Conservation (phyloP, 1,140 invertebrate genomes). For the Diuraphis noxia region DNA sequence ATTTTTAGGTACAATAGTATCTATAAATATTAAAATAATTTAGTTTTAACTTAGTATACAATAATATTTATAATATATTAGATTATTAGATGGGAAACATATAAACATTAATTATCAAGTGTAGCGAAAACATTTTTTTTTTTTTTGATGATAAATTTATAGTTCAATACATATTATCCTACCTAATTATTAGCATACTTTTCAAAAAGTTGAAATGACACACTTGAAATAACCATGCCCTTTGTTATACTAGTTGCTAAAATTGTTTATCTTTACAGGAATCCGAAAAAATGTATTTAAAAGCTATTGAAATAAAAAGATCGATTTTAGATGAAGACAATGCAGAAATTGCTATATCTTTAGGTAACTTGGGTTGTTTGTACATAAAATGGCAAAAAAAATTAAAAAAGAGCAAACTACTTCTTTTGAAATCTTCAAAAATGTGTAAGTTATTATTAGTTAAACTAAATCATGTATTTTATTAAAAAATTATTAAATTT, state of each 20-base stretch:
- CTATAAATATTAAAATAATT: no score
- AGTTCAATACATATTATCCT: no score
- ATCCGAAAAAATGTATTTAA: constrained; percentile 87
- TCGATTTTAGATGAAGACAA: constrained; percentile 80
- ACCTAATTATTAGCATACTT: no score
- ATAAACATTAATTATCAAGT: no score
- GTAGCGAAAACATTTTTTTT: no score
- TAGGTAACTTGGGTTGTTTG: constrained; percentile 87
- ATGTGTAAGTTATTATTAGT: constrained; percentile 71
- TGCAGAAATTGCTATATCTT: constrained; percentile 88
- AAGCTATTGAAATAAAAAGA: constrained; percentile 88
- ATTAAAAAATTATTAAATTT: not conserved
- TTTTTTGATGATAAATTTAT: no score
- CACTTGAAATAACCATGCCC: not conserved
- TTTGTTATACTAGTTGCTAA: not conserved
- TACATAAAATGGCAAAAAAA: constrained; percentile 93
- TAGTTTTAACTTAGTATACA: no score
- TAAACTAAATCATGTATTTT: not conserved
- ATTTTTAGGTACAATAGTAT: no score
- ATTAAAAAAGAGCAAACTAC: constrained; percentile 79
- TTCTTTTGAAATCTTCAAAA: constrained; percentile 79
- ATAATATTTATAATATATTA: no score
- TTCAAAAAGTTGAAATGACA: no score
- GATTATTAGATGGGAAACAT: no score
- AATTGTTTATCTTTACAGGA: constrained; percentile 64